Evolutionary conservation across 2,797 vertebrate species (phyloP).

Genomic region (Ctenopoma kingsleyae): DNA sequence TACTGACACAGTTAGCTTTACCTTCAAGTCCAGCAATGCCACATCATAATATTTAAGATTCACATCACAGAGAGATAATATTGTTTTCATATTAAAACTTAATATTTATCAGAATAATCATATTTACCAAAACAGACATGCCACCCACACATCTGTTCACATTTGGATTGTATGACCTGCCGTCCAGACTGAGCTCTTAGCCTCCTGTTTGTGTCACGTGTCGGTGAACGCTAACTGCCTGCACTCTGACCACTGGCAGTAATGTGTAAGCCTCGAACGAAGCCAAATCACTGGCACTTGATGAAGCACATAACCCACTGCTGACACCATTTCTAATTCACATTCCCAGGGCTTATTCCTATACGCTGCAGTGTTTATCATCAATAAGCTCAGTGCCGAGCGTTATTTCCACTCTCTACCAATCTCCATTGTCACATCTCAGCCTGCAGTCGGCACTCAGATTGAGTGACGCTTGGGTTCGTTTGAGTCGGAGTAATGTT

Average conservation of each 20-base stretch:
- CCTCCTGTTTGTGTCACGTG: constrained; percentile 24
- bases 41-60: no score
- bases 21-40: no score
- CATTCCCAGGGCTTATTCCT: constrained; percentile 39
- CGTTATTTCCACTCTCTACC: constrained; percentile 48
- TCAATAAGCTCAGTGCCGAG: constrained; percentile 44
- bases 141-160: not conserved
- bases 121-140: not conserved
- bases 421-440: constrained; percentile 59
- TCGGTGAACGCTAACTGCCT: constrained; percentile 12
- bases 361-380: constrained; percentile 55
- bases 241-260: constrained; percentile 25
- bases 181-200: constrained; percentile 8
- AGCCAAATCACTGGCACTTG: constrained; percentile 57
- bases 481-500: constrained; percentile 55
- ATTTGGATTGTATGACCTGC: constrained; percentile 6
- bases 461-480: constrained; percentile 39
- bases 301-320: constrained; percentile 44
- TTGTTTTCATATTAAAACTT: no score
- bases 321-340: constrained; percentile 63
- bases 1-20: not conserved
- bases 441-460: constrained; percentile 35
- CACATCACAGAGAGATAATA: not conserved
- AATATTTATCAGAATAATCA: not conserved
- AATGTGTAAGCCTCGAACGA: constrained; percentile 34